Conservation (phyloP, 2,888 invertebrate species). For the Marasmarcha lunaedactyla region DNA sequence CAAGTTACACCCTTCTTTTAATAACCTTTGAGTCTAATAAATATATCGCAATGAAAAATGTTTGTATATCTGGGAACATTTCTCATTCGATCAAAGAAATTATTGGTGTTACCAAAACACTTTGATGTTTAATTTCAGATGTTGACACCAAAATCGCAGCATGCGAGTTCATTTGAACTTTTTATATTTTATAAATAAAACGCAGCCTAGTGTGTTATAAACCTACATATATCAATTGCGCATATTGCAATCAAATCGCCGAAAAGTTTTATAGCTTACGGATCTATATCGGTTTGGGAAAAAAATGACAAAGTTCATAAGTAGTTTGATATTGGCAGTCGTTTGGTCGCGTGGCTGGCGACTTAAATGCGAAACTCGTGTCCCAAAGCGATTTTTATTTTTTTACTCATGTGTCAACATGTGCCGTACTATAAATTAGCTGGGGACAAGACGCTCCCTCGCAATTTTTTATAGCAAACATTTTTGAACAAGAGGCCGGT, state of each 20-base stretch:
- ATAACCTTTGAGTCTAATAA: no score
- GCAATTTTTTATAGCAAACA: conserved; percentile 58
- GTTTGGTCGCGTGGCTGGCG: conserved; percentile 31
- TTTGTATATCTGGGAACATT: neutral
- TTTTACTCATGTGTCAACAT: conserved; percentile 66
- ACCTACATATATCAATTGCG: no score
- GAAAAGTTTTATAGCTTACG: conserved; percentile 28
- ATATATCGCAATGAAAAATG: no score
- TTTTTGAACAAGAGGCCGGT: conserved; percentile 59
- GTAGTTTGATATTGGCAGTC: conserved; percentile 19
- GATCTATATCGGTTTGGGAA: conserved; percentile 39
- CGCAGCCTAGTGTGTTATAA: neutral
- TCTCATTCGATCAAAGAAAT: conserved; percentile 22
- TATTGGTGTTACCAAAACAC: conserved; percentile 2
- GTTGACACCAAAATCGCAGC: conserved; percentile 8
- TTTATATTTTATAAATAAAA: conserved; percentile 5
- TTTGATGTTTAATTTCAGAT: conserved; percentile 12
- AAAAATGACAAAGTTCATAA: conserved; percentile 34
- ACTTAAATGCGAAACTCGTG: conserved; percentile 57
- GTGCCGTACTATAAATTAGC: conserved; percentile 66
- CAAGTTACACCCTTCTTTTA: no score
- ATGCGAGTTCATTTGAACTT: conserved; percentile 14
- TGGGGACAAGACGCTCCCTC: conserved; percentile 57
- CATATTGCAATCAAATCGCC: conserved; percentile 3
- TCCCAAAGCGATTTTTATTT: conserved; percentile 48